Percentiles rank a stretch among this genome's conserved stretches.
phyloP scores from a whole-genome alignment of 2,113 vertebrate genomes.

The Psilopsiagon aurifrons region DNA sequence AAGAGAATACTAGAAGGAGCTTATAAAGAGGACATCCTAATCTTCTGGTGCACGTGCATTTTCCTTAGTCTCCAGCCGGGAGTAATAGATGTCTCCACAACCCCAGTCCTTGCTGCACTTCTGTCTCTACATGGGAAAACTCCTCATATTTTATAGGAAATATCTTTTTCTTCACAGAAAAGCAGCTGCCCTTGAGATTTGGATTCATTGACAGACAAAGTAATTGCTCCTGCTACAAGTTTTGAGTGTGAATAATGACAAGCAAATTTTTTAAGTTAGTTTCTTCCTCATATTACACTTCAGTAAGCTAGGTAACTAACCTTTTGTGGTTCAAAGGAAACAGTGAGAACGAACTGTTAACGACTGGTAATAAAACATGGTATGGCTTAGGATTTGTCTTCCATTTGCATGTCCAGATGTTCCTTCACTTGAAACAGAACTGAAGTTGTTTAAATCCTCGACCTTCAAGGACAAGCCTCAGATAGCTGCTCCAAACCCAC shows the following conservation, averaged over 20 bases:
- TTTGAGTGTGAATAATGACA: not conserved
- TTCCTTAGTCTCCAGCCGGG: not conserved
- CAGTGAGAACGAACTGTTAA: not conserved
- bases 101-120: not conserved
- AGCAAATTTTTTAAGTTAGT: not conserved
- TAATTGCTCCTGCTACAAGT: not conserved
- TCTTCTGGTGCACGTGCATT: not conserved
- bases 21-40: not conserved
- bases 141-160: not conserved
- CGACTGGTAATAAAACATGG: not conserved
- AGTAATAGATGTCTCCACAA: fast-evolving
- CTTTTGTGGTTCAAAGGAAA: not conserved
- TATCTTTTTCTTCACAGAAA: not conserved
- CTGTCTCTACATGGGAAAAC: not conserved
- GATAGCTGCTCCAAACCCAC: fast-evolving
- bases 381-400: not conserved
- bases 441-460: not conserved
- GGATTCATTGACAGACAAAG: not conserved
- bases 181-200: not conserved
- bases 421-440: not conserved
- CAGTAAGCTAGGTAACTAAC: not conserved
- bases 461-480: not conserved
- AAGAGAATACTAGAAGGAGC: not conserved
- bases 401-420: not conserved
- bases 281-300: not conserved